A percentile compares a stretch with the other conserved stretches of the same genome.
phyloP scores from a whole-genome alignment of 92 coral and sea anemone genomes.

The Actinernus sp. region DNA sequence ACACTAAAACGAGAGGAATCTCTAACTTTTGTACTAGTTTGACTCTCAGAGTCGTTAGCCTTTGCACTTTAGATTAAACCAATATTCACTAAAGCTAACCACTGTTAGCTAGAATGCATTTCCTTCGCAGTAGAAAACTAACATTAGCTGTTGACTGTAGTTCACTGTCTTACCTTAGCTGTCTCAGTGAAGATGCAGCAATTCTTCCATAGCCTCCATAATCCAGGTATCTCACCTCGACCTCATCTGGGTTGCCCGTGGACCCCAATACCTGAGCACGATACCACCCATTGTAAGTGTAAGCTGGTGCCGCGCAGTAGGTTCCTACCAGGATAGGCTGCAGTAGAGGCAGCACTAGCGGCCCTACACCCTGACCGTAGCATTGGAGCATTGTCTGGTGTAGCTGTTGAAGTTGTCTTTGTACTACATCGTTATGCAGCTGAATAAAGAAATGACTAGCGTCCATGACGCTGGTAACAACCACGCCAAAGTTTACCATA shows the following conservation, averaged over 20 bases:
- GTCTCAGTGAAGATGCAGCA: conserved; percentile 81
- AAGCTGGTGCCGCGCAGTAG: conserved; percentile 90
- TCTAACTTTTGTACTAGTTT: too few species aligned
- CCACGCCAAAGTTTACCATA: conserved; percentile 80
- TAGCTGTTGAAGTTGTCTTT: conserved; percentile 81
- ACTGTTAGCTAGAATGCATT: too few species aligned
- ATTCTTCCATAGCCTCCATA: conserved; percentile 92
- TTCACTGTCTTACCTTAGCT: conserved; percentile 87
- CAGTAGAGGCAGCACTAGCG: conserved; percentile 63
- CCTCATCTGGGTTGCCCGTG: conserved; percentile 87
- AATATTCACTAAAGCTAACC: too few species aligned
- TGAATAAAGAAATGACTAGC: conserved; percentile 94
- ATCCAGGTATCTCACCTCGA: conserved; percentile 91
- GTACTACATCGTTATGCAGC: conserved; percentile 76
- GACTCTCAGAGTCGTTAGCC: too few species aligned
- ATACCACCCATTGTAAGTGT: conserved; percentile 93
- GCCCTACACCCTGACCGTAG: conserved; percentile 84
- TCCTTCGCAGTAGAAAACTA: too few species aligned
- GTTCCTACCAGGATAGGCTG: conserved; percentile 87
- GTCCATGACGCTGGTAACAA: conserved; percentile 91
- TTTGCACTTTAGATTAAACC: too few species aligned
- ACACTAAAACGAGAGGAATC: too few species aligned
- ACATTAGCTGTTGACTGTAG: too few species aligned
- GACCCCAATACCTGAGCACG: conserved; percentile 92
- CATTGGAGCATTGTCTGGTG: conserved; percentile 96